Evolutionary conservation across 2,888 invertebrate species (phyloP).

Genomic region (Abscondita cerata): DNA sequence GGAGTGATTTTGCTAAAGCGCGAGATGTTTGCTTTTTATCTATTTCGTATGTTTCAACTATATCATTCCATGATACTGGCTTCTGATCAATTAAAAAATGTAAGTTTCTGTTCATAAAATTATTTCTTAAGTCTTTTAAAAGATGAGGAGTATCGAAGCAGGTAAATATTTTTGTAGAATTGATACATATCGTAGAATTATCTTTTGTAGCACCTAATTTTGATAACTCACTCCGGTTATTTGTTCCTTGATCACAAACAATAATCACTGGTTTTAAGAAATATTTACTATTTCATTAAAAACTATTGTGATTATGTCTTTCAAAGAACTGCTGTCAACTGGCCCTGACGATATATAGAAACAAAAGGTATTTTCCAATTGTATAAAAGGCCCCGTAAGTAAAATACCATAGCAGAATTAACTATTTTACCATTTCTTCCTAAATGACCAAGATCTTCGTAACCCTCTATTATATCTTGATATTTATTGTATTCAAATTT

Average conservation of each 20-base stretch:
- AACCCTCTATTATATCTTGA: constrained; percentile 34
- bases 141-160: constrained; percentile 30
- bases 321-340: constrained; percentile 19
- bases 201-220: constrained; percentile 25
- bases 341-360: constrained; percentile 23
- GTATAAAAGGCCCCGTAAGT: constrained; percentile 23
- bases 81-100: constrained; percentile 4
- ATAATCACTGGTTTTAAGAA: constrained; percentile 22
- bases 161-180: constrained; percentile 18
- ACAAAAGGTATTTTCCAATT: constrained; percentile 32
- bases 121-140: constrained; percentile 27
- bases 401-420: constrained; percentile 27
- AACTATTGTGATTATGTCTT: constrained; percentile 17
- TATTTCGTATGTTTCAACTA: constrained; percentile 20
- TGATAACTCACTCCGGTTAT: constrained; percentile 16
- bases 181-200: constrained; percentile 17
- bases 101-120: constrained; percentile 24
- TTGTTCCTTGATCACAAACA: constrained; percentile 31
- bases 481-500: constrained; percentile 21
- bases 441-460: constrained; percentile 33
- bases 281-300: constrained; percentile 10
- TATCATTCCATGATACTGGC: constrained; percentile 20
- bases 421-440: constrained; percentile 28
- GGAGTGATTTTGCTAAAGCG: constrained; percentile 17
- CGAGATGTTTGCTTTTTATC: constrained; percentile 16